A percentile compares a stretch with the other conserved stretches of the same genome.
Evolutionary conservation across 2,888 invertebrate genomes (phyloP).

Genomic region (Coenonympha glycerion): DNA sequence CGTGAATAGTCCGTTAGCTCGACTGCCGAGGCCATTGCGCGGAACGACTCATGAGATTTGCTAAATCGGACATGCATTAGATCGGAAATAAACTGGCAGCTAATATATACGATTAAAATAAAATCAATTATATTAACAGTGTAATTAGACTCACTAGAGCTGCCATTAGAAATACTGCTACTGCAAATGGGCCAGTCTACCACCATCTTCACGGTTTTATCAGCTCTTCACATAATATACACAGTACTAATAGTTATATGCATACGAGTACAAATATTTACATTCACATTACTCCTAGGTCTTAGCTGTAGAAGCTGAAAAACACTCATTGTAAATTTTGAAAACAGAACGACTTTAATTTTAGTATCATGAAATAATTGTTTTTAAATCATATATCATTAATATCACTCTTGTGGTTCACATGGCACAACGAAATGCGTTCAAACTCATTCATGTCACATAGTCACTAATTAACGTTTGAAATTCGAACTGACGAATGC

Average conservation of each 20-base stretch:
- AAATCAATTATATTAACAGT: too few species aligned
- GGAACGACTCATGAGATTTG: conserved; percentile 40
- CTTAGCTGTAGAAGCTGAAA: too few species aligned
- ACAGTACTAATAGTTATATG: conserved; percentile 16
- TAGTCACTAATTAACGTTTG: conserved; percentile 20
- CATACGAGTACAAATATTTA: background rate
- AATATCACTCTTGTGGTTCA: too few species aligned
- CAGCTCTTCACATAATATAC: conserved; percentile 1
- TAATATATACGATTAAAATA: conserved; percentile 10
- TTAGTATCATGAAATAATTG: too few species aligned
- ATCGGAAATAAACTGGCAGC: conserved; percentile 32
- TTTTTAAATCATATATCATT: too few species aligned
- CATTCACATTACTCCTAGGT: background rate
- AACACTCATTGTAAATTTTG: too few species aligned
- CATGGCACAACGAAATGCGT: conserved; percentile 23
- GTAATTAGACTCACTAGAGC: conserved; percentile 6
- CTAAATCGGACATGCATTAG: conserved; percentile 38
- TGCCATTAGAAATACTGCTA: background rate
- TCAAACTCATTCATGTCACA: background rate
- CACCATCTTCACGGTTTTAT: background rate
- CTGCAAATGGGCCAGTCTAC: background rate
- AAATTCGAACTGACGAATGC: conserved; percentile 59
- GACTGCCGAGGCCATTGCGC: conserved; percentile 39
- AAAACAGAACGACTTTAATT: too few species aligned
- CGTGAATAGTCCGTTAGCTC: background rate